These are phyloP conservation scores for Eustalomyia histrio DNA, from an alignment of 2,888 invertebrate species.

Conservation along the genomic window DNA sequence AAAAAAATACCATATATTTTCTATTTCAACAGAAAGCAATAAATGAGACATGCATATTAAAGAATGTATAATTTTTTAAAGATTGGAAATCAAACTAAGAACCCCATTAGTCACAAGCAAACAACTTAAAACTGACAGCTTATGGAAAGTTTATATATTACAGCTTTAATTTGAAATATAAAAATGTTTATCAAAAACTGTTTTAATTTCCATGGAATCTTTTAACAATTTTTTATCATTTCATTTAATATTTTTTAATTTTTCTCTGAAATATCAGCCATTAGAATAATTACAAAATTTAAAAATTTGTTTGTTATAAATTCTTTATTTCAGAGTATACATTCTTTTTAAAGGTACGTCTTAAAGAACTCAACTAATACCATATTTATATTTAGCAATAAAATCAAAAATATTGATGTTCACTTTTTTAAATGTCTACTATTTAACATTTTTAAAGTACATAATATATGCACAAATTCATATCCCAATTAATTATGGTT, in stretches of 20 bases:
- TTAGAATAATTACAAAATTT: not conserved
- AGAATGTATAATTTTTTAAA: not conserved
- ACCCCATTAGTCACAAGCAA: no score
- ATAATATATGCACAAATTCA: conserved; percentile 32
- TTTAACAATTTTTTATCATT: no score
- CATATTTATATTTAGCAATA: not conserved
- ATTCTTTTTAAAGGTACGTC: not conserved
- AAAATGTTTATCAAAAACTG: no score
- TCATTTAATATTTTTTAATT: not conserved
- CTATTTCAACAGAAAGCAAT: conserved; percentile 9
- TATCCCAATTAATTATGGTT: conserved; percentile 10
- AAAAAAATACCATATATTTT: not conserved
- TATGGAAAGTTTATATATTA: no score
- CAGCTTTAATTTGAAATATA: no score
- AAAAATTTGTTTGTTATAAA: no score
- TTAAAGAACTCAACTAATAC: not conserved
- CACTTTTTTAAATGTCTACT: conserved; percentile 20
- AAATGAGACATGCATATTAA: not conserved
- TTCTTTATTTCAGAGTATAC: no score
- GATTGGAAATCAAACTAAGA: no score
- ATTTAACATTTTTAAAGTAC: not conserved
- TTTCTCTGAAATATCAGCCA: not conserved
- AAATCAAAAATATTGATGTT: conserved; percentile 19
- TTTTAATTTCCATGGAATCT: no score
- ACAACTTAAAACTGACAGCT: no score